phyloP scores from a whole-genome alignment of 2,888 invertebrate genomes.

The Podotricha telesiphe region DNA sequence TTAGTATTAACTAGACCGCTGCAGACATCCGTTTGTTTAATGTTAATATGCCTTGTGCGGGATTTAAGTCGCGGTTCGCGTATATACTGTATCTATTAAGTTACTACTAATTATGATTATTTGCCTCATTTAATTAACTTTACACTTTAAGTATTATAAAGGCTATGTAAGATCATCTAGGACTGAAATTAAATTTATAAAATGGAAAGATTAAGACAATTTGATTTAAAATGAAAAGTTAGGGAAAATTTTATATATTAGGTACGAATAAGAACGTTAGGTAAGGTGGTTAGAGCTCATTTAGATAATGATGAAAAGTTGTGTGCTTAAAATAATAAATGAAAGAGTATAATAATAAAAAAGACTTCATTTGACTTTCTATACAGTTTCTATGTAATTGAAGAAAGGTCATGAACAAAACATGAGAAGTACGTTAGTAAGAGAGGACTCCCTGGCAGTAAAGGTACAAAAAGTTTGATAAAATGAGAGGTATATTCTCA shows the following conservation, averaged over 20 bases:
- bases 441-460: neutral
- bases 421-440: neutral
- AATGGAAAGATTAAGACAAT: neutral
- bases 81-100: neutral
- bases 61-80: neutral
- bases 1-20: neutral
- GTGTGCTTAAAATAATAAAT: neutral
- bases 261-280: neutral
- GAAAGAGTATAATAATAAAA: neutral
- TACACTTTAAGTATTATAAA: neutral
- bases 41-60: conserved; percentile 1
- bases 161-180: neutral
- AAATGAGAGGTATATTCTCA: neutral
- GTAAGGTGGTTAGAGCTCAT: neutral
- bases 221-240: neutral
- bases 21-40: conserved; percentile 6
- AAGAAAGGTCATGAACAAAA: neutral
- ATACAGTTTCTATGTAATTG: neutral
- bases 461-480: neutral
- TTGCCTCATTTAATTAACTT: neutral
- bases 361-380: neutral
- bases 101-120: neutral
- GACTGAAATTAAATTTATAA: neutral
- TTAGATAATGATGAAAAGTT: neutral
- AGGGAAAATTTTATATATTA: neutral